Conservation (phyloP, 2,888 invertebrate species). For the Platycheirus rosarum region DNA sequence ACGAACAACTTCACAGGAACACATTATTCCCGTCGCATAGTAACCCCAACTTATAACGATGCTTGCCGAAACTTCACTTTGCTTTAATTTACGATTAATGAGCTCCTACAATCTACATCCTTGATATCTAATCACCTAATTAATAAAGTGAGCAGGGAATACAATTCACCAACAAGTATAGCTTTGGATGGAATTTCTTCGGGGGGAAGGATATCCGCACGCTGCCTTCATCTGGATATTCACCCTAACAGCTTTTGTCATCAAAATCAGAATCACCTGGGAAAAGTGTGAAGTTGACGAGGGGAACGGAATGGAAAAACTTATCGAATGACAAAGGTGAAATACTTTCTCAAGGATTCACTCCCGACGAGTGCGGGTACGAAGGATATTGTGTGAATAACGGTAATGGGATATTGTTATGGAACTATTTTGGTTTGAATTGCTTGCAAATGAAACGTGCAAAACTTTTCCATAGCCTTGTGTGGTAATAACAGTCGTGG, state of each 20-base stretch:
- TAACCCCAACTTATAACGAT: slow-evolving; percentile 33
- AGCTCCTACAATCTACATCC: slow-evolving; percentile 16
- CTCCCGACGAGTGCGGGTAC: background rate
- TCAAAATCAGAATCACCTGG: slow-evolving; percentile 21
- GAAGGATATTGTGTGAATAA: slow-evolving; percentile 12
- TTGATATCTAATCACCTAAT: slow-evolving; percentile 44
- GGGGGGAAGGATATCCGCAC: background rate
- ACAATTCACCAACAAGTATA: slow-evolving; percentile 2
- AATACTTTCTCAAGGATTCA: slow-evolving; percentile 26
- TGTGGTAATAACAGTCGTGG: slow-evolving; percentile 20
- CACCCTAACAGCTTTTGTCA: slow-evolving; percentile 18
- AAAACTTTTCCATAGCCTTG: background rate
- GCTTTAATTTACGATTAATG: slow-evolving; percentile 47
- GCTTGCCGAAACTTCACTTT: slow-evolving; percentile 35
- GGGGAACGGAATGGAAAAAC: background rate
- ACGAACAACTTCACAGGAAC: background rate
- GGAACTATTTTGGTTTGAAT: slow-evolving; percentile 39
- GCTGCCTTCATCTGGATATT: no score
- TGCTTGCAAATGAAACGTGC: slow-evolving; percentile 23
- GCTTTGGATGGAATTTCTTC: background rate
- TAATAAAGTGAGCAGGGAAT: slow-evolving; percentile 23
- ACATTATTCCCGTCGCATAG: background rate
- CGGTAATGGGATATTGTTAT: slow-evolving; percentile 19
- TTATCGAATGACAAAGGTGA: slow-evolving; percentile 11
- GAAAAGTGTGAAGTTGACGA: slow-evolving; percentile 1